phyloP scores from a whole-genome alignment of 2,797 vertebrate species.

The Danio aesculapii region DNA sequence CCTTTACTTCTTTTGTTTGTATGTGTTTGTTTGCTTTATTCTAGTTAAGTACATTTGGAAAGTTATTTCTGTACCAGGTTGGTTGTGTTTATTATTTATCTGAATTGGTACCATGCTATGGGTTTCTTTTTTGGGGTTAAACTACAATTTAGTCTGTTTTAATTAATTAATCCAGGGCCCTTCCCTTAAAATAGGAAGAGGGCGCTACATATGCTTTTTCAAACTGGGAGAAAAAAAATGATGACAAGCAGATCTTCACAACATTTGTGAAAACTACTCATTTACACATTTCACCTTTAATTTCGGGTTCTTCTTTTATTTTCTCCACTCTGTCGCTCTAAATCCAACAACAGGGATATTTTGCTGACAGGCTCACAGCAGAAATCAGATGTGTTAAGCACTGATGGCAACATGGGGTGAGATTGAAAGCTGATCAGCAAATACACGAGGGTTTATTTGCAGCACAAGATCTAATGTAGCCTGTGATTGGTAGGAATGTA shows the following conservation, averaged over 20 bases:
- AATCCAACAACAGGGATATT: conserved; percentile 31
- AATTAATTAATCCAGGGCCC: too few relatives aligned
- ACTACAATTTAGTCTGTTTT: too few relatives aligned
- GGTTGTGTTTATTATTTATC: too few relatives aligned
- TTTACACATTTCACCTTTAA: neutral
- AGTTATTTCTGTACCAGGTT: too few relatives aligned
- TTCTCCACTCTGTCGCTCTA: neutral
- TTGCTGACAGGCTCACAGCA: conserved; percentile 29
- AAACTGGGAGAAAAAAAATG: neutral
- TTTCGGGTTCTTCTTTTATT: neutral
- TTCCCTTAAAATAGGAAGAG: too few relatives aligned
- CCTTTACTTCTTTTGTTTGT: too few relatives aligned
- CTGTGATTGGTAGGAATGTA: neutral
- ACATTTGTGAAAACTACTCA: neutral
- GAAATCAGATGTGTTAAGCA: conserved; percentile 10
- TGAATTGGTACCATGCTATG: too few relatives aligned
- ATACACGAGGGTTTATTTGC: neutral
- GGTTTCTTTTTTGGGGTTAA: too few relatives aligned
- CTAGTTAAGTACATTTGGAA: too few relatives aligned
- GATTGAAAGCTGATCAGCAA: conserved; percentile 28
- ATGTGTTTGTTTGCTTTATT: too few relatives aligned
- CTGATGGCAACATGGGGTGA: conserved; percentile 16
- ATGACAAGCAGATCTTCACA: neutral
- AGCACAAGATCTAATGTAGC: neutral
- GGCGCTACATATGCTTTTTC: neutral